Evolutionary conservation across 2,888 invertebrate species (phyloP).

Genomic region (Branchipolynoe longqiensis): DNA sequence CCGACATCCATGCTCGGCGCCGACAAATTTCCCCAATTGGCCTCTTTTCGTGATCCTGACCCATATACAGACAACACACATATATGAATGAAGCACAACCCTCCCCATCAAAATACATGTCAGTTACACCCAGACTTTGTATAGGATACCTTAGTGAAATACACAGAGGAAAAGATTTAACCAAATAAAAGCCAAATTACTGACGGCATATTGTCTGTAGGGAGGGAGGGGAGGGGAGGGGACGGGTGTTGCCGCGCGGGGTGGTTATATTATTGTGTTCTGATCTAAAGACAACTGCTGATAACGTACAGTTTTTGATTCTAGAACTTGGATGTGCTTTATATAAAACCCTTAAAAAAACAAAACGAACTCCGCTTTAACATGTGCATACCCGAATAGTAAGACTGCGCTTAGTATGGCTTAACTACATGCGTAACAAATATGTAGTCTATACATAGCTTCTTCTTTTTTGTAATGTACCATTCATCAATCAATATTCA

Average conservation of each 20-base stretch:
- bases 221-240: too few species aligned
- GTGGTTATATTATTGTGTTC: constrained; percentile 24
- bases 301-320: constrained; percentile 45
- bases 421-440: constrained; percentile 36
- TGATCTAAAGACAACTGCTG: constrained; percentile 49
- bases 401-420: constrained; percentile 13
- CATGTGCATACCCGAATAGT: constrained; percentile 19
- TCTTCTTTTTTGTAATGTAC: constrained; percentile 9
- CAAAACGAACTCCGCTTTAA: constrained; percentile 39
- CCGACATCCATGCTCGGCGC: too few species aligned
- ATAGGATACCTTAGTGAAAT: too few species aligned
- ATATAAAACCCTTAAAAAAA: background rate
- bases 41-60: too few species aligned
- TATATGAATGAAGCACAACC: too few species aligned
- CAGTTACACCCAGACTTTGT: constrained; percentile 41
- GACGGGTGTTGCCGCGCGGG: too few species aligned
- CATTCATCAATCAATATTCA: constrained; percentile 33
- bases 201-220: background rate
- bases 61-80: too few species aligned
- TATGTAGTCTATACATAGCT: constrained; percentile 10
- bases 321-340: constrained; percentile 36
- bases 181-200: constrained; percentile 17
- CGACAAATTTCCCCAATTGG: too few species aligned
- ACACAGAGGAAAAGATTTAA: constrained; percentile 12
- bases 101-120: background rate